Base-by-base conservation (phyloP, 1,140 invertebrate genomes). In the Magallana angulata region DNA sequence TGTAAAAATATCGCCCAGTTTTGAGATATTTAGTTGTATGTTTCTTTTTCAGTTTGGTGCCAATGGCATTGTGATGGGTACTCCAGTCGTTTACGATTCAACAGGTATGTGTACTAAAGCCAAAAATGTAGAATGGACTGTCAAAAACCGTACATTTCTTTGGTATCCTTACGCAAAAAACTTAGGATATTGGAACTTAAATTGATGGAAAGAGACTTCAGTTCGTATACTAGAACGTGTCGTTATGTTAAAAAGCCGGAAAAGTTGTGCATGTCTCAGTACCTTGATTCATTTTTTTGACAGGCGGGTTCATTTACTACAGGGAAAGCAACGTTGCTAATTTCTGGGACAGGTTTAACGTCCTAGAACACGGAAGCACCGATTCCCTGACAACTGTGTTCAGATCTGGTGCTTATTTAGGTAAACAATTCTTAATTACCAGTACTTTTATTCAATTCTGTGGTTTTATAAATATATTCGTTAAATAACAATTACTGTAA, bases 291-390 rank as follows among this genome's bases (percentile, higher is more conserved):
- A 2, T 48, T 48, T 48, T 12, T n/a, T 6, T 62, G 8, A 76
- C 68, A 76, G 68, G 68, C 2, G 68, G 68, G 5, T 76, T 76
- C 68, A 30, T 76, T 76, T 76, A 30, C 24, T 76, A 76, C 24
- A 8, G 14, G 12, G 68, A 76, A 30, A 5, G 24, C 68, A 4
- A 0, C 3, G 11, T 30, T 24, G 4, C 68, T 1, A 76, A 76
- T 76, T 76, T 76, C 68, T 76, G 68, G 68, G 9, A 30, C 4
- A 8, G 30, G 24, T 76, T 36, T 9, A 76, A 76, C 9, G 36
- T 76, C 1, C 0, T 2, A 24, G 68, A 76, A 4, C 18, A 76
- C 24, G 68, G 68, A 36, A 30, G 8, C 1, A 9, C 11, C 0
- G 68, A 76, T 11, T 30, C 24, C 36, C 12, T 76, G 7, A 11